Conservation (phyloP, 1,140 invertebrate genomes). For the Sitophilus oryzae region DNA sequence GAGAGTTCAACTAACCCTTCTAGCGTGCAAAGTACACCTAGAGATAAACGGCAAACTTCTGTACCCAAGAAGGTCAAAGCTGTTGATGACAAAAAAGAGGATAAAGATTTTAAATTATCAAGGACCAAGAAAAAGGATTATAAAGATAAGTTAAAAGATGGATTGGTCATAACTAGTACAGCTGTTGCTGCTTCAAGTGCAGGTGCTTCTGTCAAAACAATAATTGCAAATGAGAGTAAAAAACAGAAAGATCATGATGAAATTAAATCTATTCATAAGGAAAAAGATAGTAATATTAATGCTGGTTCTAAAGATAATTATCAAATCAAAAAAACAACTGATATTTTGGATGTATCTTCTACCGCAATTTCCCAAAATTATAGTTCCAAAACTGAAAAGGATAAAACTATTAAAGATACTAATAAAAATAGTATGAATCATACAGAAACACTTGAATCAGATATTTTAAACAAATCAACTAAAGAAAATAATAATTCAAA, state of each 20-base stretch:
- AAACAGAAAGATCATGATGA: no score
- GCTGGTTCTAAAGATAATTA: no score
- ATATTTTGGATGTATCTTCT: no score
- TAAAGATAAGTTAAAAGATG: background rate
- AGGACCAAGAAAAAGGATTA: background rate
- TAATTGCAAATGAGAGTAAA: no score
- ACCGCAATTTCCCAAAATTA: background rate
- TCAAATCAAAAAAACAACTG: no score
- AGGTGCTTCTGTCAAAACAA: background rate
- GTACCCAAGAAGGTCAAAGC: background rate
- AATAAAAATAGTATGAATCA: background rate
- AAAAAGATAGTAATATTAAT: no score
- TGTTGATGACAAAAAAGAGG: background rate
- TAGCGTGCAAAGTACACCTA: constrained; percentile 3
- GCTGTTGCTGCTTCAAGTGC: no score
- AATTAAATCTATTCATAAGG: no score
- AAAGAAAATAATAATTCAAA: no score
- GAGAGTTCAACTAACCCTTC: background rate
- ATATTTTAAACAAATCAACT: no score
- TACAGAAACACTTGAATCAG: no score
- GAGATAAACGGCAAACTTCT: background rate
- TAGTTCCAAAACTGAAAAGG: background rate
- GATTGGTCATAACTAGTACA: no score
- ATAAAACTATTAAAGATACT: background rate
- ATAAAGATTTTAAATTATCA: background rate